Percentiles rank a stretch among this genome's conserved stretches.
Conservation (phyloP, 92 coral and sea anemone species). For the Heteractis magnifica region DNA sequence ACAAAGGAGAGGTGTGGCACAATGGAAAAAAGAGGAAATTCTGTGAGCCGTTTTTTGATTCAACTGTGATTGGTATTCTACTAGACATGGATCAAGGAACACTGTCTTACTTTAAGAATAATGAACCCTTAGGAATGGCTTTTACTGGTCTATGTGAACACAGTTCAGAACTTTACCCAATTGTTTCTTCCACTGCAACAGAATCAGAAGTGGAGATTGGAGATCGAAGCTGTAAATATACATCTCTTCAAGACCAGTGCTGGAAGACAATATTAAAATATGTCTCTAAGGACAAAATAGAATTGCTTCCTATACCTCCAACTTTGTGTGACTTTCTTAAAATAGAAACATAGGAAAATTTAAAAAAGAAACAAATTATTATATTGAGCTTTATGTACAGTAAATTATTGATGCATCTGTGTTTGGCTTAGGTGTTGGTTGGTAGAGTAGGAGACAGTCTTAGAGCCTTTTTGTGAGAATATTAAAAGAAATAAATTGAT, state of each 20-base stretch:
- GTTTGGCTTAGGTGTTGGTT: no score
- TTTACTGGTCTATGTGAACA: constrained; percentile 69
- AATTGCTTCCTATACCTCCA: constrained; percentile 60
- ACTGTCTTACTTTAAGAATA: constrained; percentile 76
- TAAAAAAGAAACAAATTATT: background rate
- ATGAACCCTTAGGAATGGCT: constrained; percentile 78
- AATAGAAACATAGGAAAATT: background rate
- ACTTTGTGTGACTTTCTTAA: constrained; percentile 58
- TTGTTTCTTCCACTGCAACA: constrained; percentile 90
- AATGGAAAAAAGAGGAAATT: constrained; percentile 66
- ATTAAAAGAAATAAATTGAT: no score
- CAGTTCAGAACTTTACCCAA: constrained; percentile 73
- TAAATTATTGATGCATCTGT: no score
- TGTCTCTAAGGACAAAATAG: constrained; percentile 61
- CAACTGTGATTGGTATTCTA: constrained; percentile 79
- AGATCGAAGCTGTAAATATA: constrained; percentile 70
- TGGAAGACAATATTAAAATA: constrained; percentile 77
- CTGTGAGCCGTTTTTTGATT: constrained; percentile 87
- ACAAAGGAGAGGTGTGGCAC: constrained; percentile 92
- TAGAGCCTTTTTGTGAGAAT: no score
- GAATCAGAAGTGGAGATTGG: constrained; percentile 83
- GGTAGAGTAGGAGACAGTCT: no score
- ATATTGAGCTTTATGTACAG: background rate
- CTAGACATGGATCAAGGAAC: constrained; percentile 91
- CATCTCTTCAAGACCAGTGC: constrained; percentile 84